phyloP scores from a whole-genome alignment of 2,797 vertebrate genomes.

The Epinephelus coioides region DNA sequence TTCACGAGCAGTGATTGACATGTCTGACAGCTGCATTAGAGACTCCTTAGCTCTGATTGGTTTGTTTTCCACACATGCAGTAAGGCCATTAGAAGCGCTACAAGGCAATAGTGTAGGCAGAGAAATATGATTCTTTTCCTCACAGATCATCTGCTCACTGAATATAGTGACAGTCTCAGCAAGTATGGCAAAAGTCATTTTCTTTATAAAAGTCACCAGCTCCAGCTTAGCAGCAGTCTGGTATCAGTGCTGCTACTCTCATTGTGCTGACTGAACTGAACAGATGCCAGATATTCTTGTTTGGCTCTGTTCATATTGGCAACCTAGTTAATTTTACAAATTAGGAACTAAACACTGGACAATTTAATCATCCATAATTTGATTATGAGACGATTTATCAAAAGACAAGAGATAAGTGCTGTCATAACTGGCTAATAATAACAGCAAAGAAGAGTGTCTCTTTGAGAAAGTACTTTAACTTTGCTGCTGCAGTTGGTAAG shows the following conservation, averaged over 20 bases:
- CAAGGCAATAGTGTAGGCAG: no score
- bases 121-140: no score
- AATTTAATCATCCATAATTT: conserved; percentile 7
- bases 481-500: no score
- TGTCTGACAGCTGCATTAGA: no score
- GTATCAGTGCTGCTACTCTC: background rate
- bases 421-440: background rate
- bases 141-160: no score
- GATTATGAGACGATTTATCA: background rate
- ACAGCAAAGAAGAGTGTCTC: background rate
- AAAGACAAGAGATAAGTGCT: background rate
- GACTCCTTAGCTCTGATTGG: no score
- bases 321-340: conserved; percentile 23
- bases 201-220: no score
- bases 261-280: background rate
- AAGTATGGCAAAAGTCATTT: no score
- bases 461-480: background rate
- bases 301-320: conserved; percentile 25
- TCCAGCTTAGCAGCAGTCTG: background rate
- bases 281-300: conserved; percentile 10
- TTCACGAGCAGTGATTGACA: no score
- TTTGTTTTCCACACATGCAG: no score
- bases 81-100: no score
- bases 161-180: no score
- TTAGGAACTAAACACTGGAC: background rate